Conservation (phyloP, 2,113 vertebrate species). For the Tragelaphus imberbis region DNA sequence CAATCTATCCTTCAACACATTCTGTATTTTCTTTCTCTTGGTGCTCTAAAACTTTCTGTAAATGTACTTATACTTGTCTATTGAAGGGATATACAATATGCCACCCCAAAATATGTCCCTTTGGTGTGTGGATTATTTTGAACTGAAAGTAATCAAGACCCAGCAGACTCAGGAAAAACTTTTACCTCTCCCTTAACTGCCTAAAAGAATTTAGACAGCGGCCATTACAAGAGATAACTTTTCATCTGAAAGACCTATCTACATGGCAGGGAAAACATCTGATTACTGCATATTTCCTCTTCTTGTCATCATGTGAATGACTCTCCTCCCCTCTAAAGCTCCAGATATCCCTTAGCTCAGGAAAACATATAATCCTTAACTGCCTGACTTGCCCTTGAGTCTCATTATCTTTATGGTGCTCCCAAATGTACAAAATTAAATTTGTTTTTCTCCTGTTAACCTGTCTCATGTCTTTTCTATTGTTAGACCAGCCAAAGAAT, state of each 20-base stretch:
- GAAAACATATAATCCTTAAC: not conserved
- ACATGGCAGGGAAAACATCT: not conserved
- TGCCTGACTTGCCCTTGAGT: not conserved
- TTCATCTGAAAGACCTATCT: not conserved
- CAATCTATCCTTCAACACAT: not conserved
- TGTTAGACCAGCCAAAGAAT: not conserved
- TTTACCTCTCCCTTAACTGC: not conserved
- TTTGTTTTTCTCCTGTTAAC: not conserved
- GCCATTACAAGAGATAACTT: not conserved
- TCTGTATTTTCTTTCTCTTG: not conserved
- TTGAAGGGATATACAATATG: not conserved
- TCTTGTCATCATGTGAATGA: not conserved
- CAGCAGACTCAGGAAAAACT: not conserved
- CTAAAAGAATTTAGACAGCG: not conserved
- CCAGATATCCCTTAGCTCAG: not conserved
- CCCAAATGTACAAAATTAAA: not conserved
- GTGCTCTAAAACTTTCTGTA: not conserved
- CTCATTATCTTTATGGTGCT: not conserved
- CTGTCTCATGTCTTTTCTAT: not conserved
- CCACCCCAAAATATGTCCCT: not conserved
- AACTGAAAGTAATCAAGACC: not conserved
- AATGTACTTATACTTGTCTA: not conserved
- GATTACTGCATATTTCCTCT: not conserved
- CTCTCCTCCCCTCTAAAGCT: no score
- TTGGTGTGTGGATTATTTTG: not conserved